Conservation (phyloP, 2,888 invertebrate species). For the Thereva nobilitata region DNA sequence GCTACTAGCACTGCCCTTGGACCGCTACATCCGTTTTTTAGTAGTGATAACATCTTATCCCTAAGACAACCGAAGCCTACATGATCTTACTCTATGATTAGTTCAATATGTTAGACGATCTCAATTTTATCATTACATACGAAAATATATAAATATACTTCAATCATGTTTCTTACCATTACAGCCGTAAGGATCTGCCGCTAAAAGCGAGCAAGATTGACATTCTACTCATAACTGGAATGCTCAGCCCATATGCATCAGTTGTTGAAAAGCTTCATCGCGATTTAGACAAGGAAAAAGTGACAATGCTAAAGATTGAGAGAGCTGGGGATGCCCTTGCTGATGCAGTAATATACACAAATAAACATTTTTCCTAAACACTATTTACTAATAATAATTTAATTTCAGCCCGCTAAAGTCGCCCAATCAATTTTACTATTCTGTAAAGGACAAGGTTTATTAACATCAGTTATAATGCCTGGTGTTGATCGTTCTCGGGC, state of each 20-base stretch:
- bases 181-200: conserved; percentile 72
- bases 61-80: neutral
- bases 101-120: too few species aligned
- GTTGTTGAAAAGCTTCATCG: conserved; percentile 80
- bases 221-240: conserved; percentile 79
- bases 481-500: conserved; percentile 74
- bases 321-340: conserved; percentile 84
- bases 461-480: conserved; percentile 80
- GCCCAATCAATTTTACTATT: conserved; percentile 84
- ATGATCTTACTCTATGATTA: neutral
- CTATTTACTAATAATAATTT: neutral
- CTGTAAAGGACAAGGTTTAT: conserved; percentile 83
- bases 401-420: conserved; percentile 78
- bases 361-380: neutral
- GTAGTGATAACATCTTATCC: too few species aligned
- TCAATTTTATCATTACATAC: neutral
- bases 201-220: conserved; percentile 76
- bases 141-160: neutral
- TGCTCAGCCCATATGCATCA: conserved; percentile 75
- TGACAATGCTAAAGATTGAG: conserved; percentile 83
- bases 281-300: conserved; percentile 78
- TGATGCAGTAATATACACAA: conserved; percentile 70
- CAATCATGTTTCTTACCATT: conserved; percentile 40
- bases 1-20: too few species aligned
- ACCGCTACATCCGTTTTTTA: too few species aligned